Conservation (phyloP, 2,113 vertebrate genomes). For the Oryctolagus cuniculus region DNA sequence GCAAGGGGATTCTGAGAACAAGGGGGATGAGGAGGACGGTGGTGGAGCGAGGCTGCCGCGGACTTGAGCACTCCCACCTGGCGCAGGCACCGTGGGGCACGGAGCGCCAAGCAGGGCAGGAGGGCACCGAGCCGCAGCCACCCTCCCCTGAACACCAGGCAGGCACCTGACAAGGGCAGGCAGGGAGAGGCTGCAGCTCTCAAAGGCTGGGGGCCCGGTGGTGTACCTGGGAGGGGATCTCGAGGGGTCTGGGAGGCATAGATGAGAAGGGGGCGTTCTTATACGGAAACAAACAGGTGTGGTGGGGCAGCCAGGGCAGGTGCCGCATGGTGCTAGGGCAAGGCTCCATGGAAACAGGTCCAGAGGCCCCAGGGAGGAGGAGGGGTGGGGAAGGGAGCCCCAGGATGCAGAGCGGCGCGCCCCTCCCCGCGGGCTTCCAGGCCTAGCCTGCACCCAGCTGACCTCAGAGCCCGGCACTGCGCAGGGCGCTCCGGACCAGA, state of each 20-base stretch:
- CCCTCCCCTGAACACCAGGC: background rate
- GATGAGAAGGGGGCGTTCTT: background rate
- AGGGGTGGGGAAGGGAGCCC: too few species aligned
- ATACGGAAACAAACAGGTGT: background rate
- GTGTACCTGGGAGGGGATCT: background rate
- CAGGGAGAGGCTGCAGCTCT: background rate
- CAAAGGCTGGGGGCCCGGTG: background rate
- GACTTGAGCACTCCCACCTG: too few species aligned
- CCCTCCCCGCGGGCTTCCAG: too few species aligned
- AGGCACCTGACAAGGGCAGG: background rate
- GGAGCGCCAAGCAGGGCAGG: background rate
- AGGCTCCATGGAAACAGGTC: too few species aligned
- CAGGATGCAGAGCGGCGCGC: background rate
- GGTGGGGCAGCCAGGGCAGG: too few species aligned
- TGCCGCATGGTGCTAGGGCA: too few species aligned
- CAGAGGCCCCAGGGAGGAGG: background rate
- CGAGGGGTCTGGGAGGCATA: background rate
- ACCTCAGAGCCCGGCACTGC: background rate
- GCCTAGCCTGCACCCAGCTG: too few species aligned
- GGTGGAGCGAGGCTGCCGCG: too few species aligned
- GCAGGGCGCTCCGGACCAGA: background rate
- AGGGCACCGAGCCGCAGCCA: background rate
- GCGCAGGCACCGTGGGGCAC: background rate
- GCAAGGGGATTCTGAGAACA: slow-evolving; percentile 6
- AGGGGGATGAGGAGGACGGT: too few species aligned